These are phyloP conservation scores for Vireo altiloquus DNA, from an alignment of 2,113 vertebrate genomes.

Conservation along the genomic window DNA sequence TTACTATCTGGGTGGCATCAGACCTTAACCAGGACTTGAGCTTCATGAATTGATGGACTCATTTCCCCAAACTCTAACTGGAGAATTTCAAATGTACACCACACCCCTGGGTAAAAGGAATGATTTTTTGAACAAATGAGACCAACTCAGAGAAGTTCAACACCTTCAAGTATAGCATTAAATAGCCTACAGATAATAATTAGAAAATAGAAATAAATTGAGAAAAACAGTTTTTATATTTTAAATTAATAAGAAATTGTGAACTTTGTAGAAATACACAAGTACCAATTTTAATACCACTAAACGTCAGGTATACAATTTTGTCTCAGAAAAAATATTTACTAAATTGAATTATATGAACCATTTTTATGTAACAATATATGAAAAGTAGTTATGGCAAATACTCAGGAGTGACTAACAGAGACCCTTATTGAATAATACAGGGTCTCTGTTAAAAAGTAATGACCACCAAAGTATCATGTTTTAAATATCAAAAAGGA, in stretches of 20 bases:
- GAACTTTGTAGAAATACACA: background rate
- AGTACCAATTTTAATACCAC: background rate
- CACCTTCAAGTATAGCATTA: background rate
- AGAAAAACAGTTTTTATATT: background rate
- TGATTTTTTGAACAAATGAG: background rate
- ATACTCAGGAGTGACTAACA: background rate
- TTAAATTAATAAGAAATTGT: background rate
- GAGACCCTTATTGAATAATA: constrained; percentile 40
- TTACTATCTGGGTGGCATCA: background rate
- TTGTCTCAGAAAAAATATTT: background rate
- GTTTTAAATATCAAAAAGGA: constrained; percentile 41
- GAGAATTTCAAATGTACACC: background rate
- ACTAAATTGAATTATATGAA: background rate
- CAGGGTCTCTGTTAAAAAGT: constrained; percentile 30
- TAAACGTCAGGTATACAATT: background rate
- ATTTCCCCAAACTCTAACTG: background rate
- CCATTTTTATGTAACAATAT: background rate
- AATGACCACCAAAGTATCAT: constrained; percentile 6
- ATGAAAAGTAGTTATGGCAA: background rate
- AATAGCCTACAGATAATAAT: background rate
- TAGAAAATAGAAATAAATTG: background rate
- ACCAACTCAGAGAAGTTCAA: background rate
- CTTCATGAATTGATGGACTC: background rate
- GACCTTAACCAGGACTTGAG: background rate
- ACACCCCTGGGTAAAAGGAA: background rate